Evolutionary conservation across 2,113 vertebrate genomes (phyloP).

Genomic region (Oriolus oriolus): DNA sequence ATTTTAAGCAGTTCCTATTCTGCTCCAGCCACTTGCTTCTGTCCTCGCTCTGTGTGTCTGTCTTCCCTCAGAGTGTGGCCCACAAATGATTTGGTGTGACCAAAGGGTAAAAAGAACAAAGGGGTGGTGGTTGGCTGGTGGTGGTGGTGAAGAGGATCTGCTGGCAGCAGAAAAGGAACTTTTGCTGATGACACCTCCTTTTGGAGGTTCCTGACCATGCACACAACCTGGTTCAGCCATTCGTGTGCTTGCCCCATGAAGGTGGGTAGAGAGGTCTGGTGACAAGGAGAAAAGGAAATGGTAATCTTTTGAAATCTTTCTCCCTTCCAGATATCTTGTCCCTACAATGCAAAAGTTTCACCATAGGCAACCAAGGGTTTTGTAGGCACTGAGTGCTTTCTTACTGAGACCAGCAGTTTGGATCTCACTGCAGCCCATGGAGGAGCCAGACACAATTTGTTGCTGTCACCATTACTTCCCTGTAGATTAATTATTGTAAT

Average conservation of each 20-base stretch:
- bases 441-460: slow-evolving; percentile 4
- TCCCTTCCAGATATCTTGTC: not conserved
- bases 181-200: not conserved
- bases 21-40: not conserved
- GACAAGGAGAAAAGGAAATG: not conserved
- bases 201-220: not conserved
- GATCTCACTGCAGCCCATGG: not conserved
- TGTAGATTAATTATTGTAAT: not conserved
- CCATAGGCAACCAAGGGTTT: not conserved
- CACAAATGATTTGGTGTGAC: not conserved
- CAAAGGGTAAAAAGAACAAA: not conserved
- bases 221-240: not conserved
- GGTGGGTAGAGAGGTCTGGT: not conserved
- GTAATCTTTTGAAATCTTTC: not conserved
- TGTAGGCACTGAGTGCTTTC: not conserved
- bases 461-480: slow-evolving; percentile 2
- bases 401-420: not conserved
- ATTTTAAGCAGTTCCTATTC: slow-evolving; percentile 17
- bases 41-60: not conserved
- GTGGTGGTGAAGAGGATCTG: not conserved
- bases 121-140: not conserved
- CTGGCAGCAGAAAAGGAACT: not conserved
- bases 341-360: not conserved
- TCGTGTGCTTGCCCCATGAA: not conserved
- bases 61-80: not conserved